Evolutionary conservation across 1,140 invertebrate genomes (phyloP).

Genomic region (Camponotus pennsylvanicus): DNA sequence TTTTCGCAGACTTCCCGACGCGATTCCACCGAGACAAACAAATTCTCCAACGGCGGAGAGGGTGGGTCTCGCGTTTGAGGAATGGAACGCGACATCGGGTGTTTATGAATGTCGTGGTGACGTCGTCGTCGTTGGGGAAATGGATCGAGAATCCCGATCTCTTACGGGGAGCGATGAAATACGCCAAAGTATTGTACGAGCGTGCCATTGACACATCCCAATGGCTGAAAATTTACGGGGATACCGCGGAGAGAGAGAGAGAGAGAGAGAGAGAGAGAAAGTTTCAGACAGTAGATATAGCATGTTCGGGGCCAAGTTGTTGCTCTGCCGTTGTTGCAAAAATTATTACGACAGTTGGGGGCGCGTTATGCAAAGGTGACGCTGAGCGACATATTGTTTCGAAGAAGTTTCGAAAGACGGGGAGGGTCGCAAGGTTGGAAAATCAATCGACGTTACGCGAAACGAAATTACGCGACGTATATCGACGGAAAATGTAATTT

Average conservation of each 20-base stretch:
- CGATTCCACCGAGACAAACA: conserved; percentile 41
- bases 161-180: conserved; percentile 64
- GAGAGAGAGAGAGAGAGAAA: conserved; percentile 13
- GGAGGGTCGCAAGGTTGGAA: not conserved
- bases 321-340: conserved; percentile 34
- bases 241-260: not conserved
- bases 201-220: conserved; percentile 55
- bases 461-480: not conserved
- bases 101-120: conserved; percentile 66
- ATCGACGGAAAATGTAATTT: not conserved
- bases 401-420: not conserved
- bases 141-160: conserved; percentile 71
- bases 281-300: conserved; percentile 42
- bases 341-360: conserved; percentile 46
- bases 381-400: conserved; percentile 11
- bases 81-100: conserved; percentile 66
- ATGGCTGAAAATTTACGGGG: conserved; percentile 47
- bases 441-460: not conserved
- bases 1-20: conserved; percentile 21
- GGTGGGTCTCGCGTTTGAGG: conserved; percentile 37
- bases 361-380: not conserved
- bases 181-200: conserved; percentile 45
- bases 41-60: conserved; percentile 1
- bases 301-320: not conserved
- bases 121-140: not conserved